Percentiles rank a stretch among this genome's conserved stretches.
Conservation (phyloP, 2,888 invertebrate genomes). For the Agriopis aurantiaria region DNA sequence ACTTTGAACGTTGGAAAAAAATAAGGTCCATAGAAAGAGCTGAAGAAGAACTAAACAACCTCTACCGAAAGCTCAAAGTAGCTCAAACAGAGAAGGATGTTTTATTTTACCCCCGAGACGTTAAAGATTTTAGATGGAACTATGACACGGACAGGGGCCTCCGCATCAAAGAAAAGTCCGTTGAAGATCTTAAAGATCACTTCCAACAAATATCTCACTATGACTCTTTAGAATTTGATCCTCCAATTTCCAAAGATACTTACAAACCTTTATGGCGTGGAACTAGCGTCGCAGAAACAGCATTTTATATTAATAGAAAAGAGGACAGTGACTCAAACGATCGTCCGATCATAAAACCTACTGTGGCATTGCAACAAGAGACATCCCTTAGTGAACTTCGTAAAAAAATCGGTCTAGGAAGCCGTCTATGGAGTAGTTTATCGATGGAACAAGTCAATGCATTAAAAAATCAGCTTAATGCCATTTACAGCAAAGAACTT, state of each 20-base stretch:
- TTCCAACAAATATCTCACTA: slow-evolving; percentile 89
- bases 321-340: slow-evolving; percentile 78
- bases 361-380: slow-evolving; percentile 67
- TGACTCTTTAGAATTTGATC: slow-evolving; percentile 77
- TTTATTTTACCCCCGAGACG: slow-evolving; percentile 91
- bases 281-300: slow-evolving; percentile 92
- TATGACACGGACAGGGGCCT: slow-evolving; percentile 91
- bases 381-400: slow-evolving; percentile 76
- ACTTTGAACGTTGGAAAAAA: slow-evolving; percentile 95
- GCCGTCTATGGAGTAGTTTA: slow-evolving; percentile 93
- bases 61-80: slow-evolving; percentile 91
- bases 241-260: slow-evolving; percentile 86
- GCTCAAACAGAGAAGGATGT: slow-evolving; percentile 95
- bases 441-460: slow-evolving; percentile 94
- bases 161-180: slow-evolving; percentile 93
- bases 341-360: slow-evolving; percentile 61
- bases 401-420: slow-evolving; percentile 88
- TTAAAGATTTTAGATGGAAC: slow-evolving; percentile 92
- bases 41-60: slow-evolving; percentile 91
- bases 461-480: slow-evolving; percentile 92
- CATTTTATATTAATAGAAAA: slow-evolving; percentile 89
- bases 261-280: slow-evolving; percentile 95
- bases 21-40: slow-evolving; percentile 92
- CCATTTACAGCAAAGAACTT: slow-evolving; percentile 91
- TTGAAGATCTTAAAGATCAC: slow-evolving; percentile 93